Base-by-base conservation (phyloP, 2,797 vertebrate genomes). In the Syngnathus acus region DNA sequence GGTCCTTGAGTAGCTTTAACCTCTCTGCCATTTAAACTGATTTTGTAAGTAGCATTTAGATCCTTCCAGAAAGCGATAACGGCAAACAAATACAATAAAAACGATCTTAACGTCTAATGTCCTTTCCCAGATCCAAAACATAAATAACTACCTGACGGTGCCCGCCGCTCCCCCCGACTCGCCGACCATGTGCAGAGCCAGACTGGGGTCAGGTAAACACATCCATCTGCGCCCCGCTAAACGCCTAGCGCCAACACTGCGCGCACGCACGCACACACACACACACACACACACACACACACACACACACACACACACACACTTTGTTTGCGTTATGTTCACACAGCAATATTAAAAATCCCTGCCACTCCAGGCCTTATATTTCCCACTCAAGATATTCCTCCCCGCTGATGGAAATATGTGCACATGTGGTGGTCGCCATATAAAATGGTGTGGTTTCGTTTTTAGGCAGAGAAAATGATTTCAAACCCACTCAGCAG, bases 101-200 rank as follows among this genome's bases (percentile, higher is more conserved):
- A 4, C 32, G 32, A 32, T 32, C 32, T 32, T 32, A 32, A 32
- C 32, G 4, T 32, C 32, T 32, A 32, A 32, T 32, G 21, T 79
- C 55, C 67, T 54, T 69, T 62, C 62, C 65, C 54, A 83, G 65
- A 66, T 95, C 72, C 65, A 88, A 62, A 79, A 94, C 90, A 93
- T 95, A 80, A 94, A 88, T 74, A 95, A 94, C 83, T 95, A 97
- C 90, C 88, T 99, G 88, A 96, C 94, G 0, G 95, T 98, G 69
- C 97, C 96, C 0, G 87, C 92, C 0, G 90, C 91, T 67, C 84
- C 91, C 45, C 82, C 94, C 0, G 96, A 96, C 68, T 98, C 95
- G 0, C 96, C 97, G 0, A 96, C 94, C 69, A 90, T 97, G 81
- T 82, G 90, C 4, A 90, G 95, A 82, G 91, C 94, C 66, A 91